Conservation (phyloP, 2,113 vertebrate genomes). For the Halichoeres trimaculatus region DNA sequence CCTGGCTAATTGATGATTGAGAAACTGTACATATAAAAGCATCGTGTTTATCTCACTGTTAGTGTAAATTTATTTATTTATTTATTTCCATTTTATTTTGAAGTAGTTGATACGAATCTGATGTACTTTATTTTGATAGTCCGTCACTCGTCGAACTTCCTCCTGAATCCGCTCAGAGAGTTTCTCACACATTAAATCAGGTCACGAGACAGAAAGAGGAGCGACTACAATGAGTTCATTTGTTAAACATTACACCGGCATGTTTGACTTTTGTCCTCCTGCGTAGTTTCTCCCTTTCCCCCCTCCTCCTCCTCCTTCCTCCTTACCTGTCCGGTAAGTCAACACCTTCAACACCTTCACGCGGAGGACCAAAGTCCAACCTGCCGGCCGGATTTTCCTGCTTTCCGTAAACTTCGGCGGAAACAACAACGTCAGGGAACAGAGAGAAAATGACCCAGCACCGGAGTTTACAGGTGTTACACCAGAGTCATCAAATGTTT, state of each 20-base stretch:
- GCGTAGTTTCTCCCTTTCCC: too few relatives aligned
- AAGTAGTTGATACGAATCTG: not conserved
- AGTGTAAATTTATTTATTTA: not conserved
- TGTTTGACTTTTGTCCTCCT: not conserved
- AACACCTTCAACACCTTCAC: not conserved
- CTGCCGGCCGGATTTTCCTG: not conserved
- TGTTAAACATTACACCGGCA: not conserved
- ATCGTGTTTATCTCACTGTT: too few relatives aligned
- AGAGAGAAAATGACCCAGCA: not conserved
- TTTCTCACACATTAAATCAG: not conserved
- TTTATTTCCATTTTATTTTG: not conserved
- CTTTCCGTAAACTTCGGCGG: not conserved
- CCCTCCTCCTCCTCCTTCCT: not conserved
- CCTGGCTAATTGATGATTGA: too few relatives aligned
- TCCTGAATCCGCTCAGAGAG: not conserved
- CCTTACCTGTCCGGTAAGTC: constrained; percentile 23
- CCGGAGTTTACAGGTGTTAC: not conserved
- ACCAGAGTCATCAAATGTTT: not conserved
- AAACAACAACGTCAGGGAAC: not conserved
- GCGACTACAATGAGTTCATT: not conserved
- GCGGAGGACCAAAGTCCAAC: constrained; percentile 21
- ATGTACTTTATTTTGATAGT: constrained; percentile 23
- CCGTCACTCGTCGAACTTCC: not conserved
- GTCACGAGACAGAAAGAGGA: constrained; percentile 34
- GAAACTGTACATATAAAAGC: too few relatives aligned